Conservation (phyloP, 2,888 invertebrate species). For the Nyleta sp. region DNA sequence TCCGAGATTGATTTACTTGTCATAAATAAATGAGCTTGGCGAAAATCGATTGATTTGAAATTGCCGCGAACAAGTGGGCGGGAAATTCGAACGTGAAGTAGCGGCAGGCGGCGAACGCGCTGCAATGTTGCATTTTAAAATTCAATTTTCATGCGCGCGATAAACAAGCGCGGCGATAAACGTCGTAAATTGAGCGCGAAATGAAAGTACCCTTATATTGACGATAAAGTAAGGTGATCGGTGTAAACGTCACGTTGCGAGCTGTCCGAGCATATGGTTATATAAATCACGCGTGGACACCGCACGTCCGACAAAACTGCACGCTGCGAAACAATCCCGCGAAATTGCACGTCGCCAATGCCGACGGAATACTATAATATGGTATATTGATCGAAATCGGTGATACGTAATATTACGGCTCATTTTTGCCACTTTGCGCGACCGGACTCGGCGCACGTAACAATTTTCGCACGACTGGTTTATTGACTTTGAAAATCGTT, state of each 20-base stretch:
- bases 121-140: slow-evolving; percentile 13
- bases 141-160: slow-evolving; percentile 34
- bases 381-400: slow-evolving; percentile 38
- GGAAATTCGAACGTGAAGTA: neutral
- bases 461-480: slow-evolving; percentile 42
- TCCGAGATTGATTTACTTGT: too few relatives aligned
- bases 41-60: neutral
- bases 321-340: slow-evolving; percentile 48
- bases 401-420: slow-evolving; percentile 41
- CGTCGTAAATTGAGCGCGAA: slow-evolving; percentile 51
- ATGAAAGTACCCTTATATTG: slow-evolving; percentile 41
- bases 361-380: slow-evolving; percentile 30
- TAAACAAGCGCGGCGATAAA: slow-evolving; percentile 40
- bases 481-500: slow-evolving; percentile 36
- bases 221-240: slow-evolving; percentile 48
- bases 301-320: slow-evolving; percentile 28
- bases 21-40: too few relatives aligned
- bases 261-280: slow-evolving; percentile 44
- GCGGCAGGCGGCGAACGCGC: neutral
- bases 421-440: slow-evolving; percentile 44
- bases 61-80: too few relatives aligned
- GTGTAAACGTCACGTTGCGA: slow-evolving; percentile 44
- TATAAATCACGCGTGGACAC: slow-evolving; percentile 52
- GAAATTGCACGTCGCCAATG: slow-evolving; percentile 48
- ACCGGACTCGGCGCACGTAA: slow-evolving; percentile 11